A percentile compares a stretch with the other conserved stretches of the same genome.
These are phyloP conservation scores for Macropus fuliginosus DNA, from an alignment of 2,797 vertebrate genomes.

Conservation along the genomic window DNA sequence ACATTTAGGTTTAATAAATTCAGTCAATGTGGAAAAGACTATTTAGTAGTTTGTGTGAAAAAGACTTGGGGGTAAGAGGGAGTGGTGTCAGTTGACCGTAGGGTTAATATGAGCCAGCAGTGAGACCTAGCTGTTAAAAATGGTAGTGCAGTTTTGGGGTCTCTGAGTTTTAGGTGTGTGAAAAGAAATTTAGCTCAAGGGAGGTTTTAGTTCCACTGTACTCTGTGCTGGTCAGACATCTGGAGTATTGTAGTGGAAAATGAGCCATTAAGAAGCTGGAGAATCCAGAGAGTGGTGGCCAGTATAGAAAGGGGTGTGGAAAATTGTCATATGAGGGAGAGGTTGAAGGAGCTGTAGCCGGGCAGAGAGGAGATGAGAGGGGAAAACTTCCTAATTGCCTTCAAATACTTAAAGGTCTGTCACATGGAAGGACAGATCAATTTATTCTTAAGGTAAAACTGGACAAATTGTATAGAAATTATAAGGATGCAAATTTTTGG, in stretches of 20 bases:
- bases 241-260: constrained; percentile 5
- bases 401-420: constrained; percentile 43
- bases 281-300: constrained; percentile 13
- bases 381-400: constrained; percentile 33
- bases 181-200: constrained; percentile 24
- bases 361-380: constrained; percentile 25
- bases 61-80: background rate
- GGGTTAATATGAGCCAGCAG: constrained; percentile 42
- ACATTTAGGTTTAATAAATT: background rate
- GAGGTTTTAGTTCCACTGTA: background rate
- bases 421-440: background rate
- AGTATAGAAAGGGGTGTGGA: background rate
- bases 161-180: background rate
- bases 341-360: constrained; percentile 56
- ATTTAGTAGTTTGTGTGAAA: constrained; percentile 15
- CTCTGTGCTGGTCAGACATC: background rate
- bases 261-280: background rate
- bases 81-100: background rate
- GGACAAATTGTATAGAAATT: background rate
- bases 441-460: background rate
- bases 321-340: background rate
- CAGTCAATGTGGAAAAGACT: constrained; percentile 37
- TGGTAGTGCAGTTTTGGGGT: constrained; percentile 12
- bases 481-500: constrained; percentile 10
- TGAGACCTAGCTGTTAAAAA: constrained; percentile 21